These are phyloP conservation scores for Falcunculus frontatus DNA, from an alignment of 2,113 vertebrate species.

Conservation along the genomic window DNA sequence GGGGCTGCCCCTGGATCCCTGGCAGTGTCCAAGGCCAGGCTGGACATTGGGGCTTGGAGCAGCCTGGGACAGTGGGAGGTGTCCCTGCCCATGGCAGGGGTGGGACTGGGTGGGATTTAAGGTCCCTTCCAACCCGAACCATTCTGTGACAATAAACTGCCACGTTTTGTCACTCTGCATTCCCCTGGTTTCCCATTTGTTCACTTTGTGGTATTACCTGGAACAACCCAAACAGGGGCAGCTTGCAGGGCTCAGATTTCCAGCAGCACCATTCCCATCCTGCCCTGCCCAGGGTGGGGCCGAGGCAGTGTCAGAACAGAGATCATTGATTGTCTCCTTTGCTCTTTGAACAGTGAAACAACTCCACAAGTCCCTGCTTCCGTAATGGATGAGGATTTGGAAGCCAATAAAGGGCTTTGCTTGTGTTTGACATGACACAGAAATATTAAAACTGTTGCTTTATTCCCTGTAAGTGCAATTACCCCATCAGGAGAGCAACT, in stretches of 20 bases:
- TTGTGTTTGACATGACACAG: neutral
- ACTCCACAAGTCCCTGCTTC: neutral
- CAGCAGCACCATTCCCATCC: neutral
- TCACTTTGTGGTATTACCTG: neutral
- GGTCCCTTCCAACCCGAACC: neutral
- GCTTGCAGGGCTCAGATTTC: neutral
- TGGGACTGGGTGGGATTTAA: rapidly evolving
- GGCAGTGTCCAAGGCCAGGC: neutral
- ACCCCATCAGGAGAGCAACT: neutral
- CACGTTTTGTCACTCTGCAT: neutral
- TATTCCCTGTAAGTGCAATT: neutral
- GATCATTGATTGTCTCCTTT: neutral
- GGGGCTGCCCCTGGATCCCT: neutral
- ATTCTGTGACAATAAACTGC: neutral
- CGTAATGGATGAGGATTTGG: neutral
- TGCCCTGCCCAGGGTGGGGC: neutral
- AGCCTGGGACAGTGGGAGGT: neutral
- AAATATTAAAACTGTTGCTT: neutral
- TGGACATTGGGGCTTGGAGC: neutral
- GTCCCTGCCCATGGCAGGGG: neutral
- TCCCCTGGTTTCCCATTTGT: neutral
- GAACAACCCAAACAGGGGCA: neutral
- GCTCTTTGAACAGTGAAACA: neutral
- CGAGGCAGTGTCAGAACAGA: neutral
- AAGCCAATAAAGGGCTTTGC: neutral